Conservation (phyloP, 2,113 vertebrate genomes). For the Aplodontia rufa region DNA sequence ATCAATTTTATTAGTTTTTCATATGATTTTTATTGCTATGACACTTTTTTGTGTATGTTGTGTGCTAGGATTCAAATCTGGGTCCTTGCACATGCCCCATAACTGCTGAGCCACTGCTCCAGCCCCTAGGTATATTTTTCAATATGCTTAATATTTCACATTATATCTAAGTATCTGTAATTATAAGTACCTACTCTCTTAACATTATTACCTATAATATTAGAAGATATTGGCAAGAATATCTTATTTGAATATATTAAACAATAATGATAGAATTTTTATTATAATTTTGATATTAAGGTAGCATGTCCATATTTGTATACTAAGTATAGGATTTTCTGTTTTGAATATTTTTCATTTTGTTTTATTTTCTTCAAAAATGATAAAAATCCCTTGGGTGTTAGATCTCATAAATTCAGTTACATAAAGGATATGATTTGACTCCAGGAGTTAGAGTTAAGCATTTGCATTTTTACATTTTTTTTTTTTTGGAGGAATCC, state of each 20-base stretch:
- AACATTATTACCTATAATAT: background rate
- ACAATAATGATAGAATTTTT: background rate
- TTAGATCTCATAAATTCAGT: background rate
- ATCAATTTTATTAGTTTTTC: too few relatives aligned
- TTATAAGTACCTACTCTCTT: background rate
- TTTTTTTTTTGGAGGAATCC: slow-evolving; percentile 46
- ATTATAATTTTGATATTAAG: background rate
- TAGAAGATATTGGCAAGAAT: background rate
- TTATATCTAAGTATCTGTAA: background rate
- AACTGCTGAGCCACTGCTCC: too few relatives aligned
- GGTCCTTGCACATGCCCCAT: too few relatives aligned
- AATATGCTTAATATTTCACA: background rate
- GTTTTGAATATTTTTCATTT: background rate
- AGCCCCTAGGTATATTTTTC: too few relatives aligned
- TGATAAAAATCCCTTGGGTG: background rate
- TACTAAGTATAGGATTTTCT: background rate
- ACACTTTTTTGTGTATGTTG: too few relatives aligned
- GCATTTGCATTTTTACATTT: slow-evolving; percentile 6
- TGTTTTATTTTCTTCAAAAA: background rate
- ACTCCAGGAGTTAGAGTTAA: background rate
- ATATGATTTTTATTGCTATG: too few relatives aligned
- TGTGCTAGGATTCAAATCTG: too few relatives aligned
- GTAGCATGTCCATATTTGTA: background rate
- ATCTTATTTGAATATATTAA: background rate
- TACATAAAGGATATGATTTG: background rate